Conservation (phyloP, 2,113 vertebrate genomes). For the Tachuris rubrigastra region DNA sequence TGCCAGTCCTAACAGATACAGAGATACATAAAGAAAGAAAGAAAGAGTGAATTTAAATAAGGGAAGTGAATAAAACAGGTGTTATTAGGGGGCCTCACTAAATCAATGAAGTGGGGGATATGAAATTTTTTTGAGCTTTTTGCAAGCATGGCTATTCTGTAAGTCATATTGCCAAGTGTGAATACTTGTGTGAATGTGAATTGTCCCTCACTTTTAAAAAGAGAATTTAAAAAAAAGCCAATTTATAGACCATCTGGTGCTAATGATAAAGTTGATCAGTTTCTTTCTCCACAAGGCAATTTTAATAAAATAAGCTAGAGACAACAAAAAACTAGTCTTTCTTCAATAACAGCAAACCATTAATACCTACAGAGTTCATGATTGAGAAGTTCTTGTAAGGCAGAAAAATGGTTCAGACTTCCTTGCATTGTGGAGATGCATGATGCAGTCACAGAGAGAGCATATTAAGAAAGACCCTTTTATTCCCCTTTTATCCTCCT, state of each 20-base stretch:
- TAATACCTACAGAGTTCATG: neutral
- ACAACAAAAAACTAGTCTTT: neutral
- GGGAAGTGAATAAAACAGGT: neutral
- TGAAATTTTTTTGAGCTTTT: neutral
- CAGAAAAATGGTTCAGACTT: neutral
- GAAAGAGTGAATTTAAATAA: neutral
- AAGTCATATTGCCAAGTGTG: neutral
- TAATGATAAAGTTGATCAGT: accelerated
- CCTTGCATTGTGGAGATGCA: neutral
- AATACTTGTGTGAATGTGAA: neutral
- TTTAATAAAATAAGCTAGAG: neutral
- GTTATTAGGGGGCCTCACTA: neutral
- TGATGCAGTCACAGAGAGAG: neutral
- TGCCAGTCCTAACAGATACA: neutral
- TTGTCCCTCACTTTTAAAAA: neutral
- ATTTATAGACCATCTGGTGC: neutral
- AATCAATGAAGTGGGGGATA: neutral
- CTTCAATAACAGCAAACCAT: neutral
- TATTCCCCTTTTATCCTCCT: neutral
- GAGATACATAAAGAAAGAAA: neutral
- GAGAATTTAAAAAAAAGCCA: neutral
- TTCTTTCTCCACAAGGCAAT: neutral
- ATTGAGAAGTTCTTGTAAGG: neutral
- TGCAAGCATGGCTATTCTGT: neutral
- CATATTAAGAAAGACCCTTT: neutral